Conservation (phyloP, 1,140 invertebrate genomes). For the Drosophila hydei region DNA sequence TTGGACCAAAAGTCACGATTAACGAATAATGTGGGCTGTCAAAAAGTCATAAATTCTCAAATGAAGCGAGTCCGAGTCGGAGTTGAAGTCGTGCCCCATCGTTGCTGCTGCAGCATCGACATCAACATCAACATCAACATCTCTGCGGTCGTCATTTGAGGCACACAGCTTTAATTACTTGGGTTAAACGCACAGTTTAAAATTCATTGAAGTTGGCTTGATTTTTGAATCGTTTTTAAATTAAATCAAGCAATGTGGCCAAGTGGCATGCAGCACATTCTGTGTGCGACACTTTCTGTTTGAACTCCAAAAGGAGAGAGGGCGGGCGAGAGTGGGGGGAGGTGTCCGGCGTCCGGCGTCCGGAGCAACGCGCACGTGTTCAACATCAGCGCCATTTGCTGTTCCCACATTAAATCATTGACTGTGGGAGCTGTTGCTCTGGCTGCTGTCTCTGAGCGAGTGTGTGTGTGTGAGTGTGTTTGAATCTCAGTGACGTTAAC, state of each 20-base stretch:
- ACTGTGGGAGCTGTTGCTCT: slow-evolving; percentile 37
- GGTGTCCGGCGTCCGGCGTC: too few relatives aligned
- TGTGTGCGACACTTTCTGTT: slow-evolving; percentile 34
- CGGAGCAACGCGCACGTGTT: slow-evolving; percentile 65
- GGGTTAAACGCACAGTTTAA: slow-evolving; percentile 78
- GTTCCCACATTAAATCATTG: slow-evolving; percentile 77
- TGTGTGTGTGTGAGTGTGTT: slow-evolving; percentile 2
- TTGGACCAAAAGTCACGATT: slow-evolving; percentile 77
- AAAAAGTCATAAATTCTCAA: slow-evolving; percentile 81
- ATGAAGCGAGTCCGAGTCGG: slow-evolving; percentile 52
- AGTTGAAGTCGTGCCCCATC: slow-evolving; percentile 46
- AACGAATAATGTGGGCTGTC: slow-evolving; percentile 82
- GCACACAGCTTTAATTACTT: slow-evolving; percentile 72
- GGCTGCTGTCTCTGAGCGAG: neutral
- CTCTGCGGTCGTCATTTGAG: slow-evolving; percentile 49
- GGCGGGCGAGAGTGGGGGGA: neutral
- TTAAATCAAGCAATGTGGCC: slow-evolving; percentile 69
- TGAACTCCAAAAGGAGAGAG: neutral
- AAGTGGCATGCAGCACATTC: neutral
- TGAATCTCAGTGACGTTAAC: slow-evolving; percentile 43
- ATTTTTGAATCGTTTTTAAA: slow-evolving; percentile 82
- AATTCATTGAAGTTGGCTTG: slow-evolving; percentile 67
- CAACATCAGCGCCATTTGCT: slow-evolving; percentile 36
- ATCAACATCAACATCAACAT: too few relatives aligned
- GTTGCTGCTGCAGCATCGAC: neutral